Conservation (phyloP, 2,113 vertebrate species). For the Odobenus rosmarus region DNA sequence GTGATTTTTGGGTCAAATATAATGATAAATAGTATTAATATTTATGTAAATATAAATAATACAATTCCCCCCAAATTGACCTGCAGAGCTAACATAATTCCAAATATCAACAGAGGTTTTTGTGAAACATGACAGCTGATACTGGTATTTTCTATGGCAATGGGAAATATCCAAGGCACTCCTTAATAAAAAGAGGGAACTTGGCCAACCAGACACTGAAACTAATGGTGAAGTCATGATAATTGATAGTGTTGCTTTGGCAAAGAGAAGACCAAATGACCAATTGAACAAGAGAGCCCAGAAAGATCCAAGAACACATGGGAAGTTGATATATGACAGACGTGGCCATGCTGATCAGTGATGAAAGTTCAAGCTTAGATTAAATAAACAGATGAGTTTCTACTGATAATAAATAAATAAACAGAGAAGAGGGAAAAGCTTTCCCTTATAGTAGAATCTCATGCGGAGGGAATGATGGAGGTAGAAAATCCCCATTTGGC, state of each 20-base stretch:
- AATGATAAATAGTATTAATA: neutral
- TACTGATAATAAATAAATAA: neutral
- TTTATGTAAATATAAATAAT: neutral
- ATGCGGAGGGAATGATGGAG: neutral
- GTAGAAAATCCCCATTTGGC: neutral
- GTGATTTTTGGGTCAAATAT: neutral
- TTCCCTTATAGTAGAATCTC: neutral
- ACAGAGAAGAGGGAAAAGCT: neutral
- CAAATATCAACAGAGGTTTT: neutral
- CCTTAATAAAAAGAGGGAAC: neutral
- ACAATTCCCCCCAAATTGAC: neutral
- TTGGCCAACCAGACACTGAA: conserved; percentile 6
- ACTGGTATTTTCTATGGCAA: conserved; percentile 4
- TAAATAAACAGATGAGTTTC: neutral
- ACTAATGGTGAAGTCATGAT: neutral
- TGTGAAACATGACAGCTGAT: neutral
- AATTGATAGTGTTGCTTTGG: neutral
- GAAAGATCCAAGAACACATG: neutral
- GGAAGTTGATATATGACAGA: neutral
- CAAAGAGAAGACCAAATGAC: neutral
- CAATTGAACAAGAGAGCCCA: neutral
- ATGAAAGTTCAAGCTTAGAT: neutral
- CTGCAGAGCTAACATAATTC: neutral
- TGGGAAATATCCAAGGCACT: neutral
- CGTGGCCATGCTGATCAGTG: neutral